Base-by-base conservation (phyloP, 2,797 vertebrate species). In the Catostomus latipinnis region DNA sequence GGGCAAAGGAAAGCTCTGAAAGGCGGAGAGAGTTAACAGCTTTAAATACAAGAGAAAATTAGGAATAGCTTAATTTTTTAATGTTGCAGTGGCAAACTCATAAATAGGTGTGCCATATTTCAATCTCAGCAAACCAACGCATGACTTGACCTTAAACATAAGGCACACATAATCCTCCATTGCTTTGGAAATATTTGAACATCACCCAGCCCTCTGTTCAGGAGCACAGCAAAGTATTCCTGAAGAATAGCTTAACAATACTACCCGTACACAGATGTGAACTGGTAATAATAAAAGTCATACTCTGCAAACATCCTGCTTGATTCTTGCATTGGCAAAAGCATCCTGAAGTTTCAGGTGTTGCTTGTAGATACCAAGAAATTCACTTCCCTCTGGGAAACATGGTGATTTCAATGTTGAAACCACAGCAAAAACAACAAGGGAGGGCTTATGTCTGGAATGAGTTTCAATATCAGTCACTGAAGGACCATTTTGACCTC, bases 1-100 rank as follows among this genome's bases (percentile, higher is more conserved):
- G 98, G 3, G 97, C 97, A 87, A 95, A 88, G 14, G 95, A 95
- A 57, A 99, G 95, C 87, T 93, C 97, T 99, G 90, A 3, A 78
- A 61, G 12, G 8, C 2, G 46, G 82, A 56, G 13, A 57, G 22
- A 69, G 2, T 76, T 56, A 57, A 62, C 22, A 22, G 92, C 92
- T 63, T 5, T 18, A 86, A 48, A 87, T 73, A 80, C 9, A 18
- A 76, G 34, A 16, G 48, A 0, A 14, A 0, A 77, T 61, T 7
- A 65, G 13, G 18, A 62, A 43, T 62, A n/a, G 45, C 4, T 11
- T 74, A 34, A 43, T 62, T 14, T 74, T 50, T 49, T 13, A 10
- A 22, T 18, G 10, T 49, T 53, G 34, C 34, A 34, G 34, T 34
- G 34, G 34, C 34, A 34, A 34, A 65, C 62, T 46, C 13, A 46